Evolutionary conservation across 2,113 vertebrate genomes (phyloP).

Genomic region (Porphyrio hochstetteri): DNA sequence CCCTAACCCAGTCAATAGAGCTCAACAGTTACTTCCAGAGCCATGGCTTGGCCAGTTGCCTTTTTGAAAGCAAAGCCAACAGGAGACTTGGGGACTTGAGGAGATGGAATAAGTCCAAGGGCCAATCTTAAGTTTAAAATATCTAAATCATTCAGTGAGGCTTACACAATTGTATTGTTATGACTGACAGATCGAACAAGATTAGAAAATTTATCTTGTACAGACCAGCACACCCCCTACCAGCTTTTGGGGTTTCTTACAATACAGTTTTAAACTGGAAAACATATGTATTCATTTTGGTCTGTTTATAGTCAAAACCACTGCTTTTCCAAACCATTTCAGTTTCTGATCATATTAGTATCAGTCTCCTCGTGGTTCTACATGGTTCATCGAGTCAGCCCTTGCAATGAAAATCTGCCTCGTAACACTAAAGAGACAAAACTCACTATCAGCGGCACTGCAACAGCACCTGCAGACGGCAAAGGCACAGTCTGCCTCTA

Average conservation of each 20-base stretch:
- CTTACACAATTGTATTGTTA: neutral
- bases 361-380: neutral
- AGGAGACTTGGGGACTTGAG: neutral
- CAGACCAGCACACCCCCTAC: neutral
- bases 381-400: rapidly evolving
- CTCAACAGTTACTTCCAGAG: neutral
- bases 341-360: neutral
- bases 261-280: neutral
- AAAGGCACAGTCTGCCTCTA: neutral
- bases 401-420: neutral
- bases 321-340: neutral
- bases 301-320: neutral
- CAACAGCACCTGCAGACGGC: neutral
- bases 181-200: neutral
- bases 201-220: neutral
- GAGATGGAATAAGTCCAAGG: neutral
- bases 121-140: neutral
- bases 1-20: conserved; percentile 37
- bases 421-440: neutral
- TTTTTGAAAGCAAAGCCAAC: neutral
- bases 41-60: neutral
- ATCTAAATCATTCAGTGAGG: neutral
- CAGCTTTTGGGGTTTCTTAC: neutral
- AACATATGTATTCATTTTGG: neutral
- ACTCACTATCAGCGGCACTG: too few relatives aligned